Conservation (phyloP, 30 jellyfish, hydroid and myxozoan species). For the Nemopilema nomurai region DNA sequence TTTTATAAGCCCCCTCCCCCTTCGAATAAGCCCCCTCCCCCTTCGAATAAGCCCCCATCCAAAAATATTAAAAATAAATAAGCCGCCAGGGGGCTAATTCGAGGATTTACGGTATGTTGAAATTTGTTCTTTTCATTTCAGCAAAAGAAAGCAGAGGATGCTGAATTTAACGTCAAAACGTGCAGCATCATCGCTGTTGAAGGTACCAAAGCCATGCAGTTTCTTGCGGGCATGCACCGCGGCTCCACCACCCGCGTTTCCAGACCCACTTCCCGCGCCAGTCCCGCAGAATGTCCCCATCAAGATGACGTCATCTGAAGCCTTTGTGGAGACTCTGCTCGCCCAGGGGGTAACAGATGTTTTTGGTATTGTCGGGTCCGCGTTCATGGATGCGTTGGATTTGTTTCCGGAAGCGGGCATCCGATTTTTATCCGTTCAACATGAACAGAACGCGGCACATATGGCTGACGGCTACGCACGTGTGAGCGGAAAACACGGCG, state of each 20-base stretch:
- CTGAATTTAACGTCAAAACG: not conserved
- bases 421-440: slow-evolving; percentile 80
- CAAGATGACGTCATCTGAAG: slow-evolving; percentile 84
- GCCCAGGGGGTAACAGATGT: slow-evolving; percentile 90
- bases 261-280: slow-evolving; percentile 53
- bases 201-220: not conserved
- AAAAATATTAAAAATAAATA: no score
- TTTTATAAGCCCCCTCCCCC: no score
- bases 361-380: slow-evolving; percentile 90
- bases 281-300: slow-evolving; percentile 66
- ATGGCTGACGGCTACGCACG: slow-evolving; percentile 93
- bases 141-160: not conserved
- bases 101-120: not conserved
- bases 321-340: slow-evolving; percentile 80
- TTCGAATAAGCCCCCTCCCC: no score
- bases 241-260: slow-evolving; percentile 46
- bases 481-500: slow-evolving; percentile 88
- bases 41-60: no score
- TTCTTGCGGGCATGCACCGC: slow-evolving; percentile 19
- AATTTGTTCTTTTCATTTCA: not conserved
- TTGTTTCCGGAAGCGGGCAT: slow-evolving; percentile 92
- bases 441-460: slow-evolving; percentile 92
- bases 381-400: slow-evolving; percentile 90
- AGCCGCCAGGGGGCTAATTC: not conserved
- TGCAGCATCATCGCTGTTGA: not conserved